Base-by-base conservation (phyloP, 2,888 invertebrate genomes). In the Conchocele bisecta region DNA sequence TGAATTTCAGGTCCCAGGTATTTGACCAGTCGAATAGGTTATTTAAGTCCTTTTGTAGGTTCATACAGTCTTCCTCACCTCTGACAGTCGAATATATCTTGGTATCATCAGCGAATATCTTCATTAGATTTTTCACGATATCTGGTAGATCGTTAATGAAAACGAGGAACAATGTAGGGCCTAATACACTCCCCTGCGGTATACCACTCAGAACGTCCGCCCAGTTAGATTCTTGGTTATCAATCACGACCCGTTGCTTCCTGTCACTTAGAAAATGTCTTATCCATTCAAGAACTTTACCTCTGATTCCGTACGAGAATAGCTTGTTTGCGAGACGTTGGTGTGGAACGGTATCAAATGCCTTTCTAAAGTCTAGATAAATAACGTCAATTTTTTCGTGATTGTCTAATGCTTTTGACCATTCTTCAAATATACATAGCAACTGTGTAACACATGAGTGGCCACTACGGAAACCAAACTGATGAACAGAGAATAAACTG, bases 131-230 rank as follows among this genome's bases (percentile, higher is more conserved):
- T n/a, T 20, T 17, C 7, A 33, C 37, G 2, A 5, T 26, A 9
- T 65, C 39, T 2, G 35, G 56, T 29, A 65, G 33, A 22, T 57
- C 58, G 26, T 65, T 57, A 11, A 65, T 50, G 41, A 35, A 67
- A 1, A 61, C 53, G 22, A 53, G 26, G 28, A 61, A 61, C 13
- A 48, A 37, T 9, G 41, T 37, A 5, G 48, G 65, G 6, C 57
- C 58, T 2, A 65, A 17, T 1, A 65, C 58, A 9, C 24, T 35
- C 15, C 65, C 65, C 15, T 65, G 58, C n/a, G n/a, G n/a, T 15
- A 65, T 46, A 24, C 65, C 65, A 28, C 65, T 65, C 1, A 37
- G 31, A n/a, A 65, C 58, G n/a, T 39, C 39, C 11, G 28, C 31
- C 50, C 46, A 41, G 26, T 37, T 29, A 4, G 65, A 65, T 9